Evolutionary conservation across 2,113 vertebrate species (phyloP), one percentile per base, ranked within the genome.

Genomic region (Onychorhynchus coronatus): DNA sequence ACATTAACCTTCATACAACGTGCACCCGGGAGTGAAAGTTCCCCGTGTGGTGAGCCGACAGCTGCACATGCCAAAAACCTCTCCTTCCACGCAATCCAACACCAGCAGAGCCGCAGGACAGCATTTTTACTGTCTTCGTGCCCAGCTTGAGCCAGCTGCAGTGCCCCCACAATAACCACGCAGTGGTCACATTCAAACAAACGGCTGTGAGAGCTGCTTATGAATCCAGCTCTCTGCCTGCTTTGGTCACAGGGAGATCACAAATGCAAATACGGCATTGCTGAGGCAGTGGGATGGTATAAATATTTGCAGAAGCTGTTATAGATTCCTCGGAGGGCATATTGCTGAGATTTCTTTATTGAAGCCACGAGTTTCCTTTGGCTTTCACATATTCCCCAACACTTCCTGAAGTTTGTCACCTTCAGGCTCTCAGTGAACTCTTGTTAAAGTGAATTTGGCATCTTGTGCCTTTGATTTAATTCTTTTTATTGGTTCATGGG

Each of bases 11-110:
- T 98, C 97, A 97, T 85, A 97, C 94, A 87, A 59, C 82, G 98
- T 97, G 97, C 98, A 98, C 68, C 83, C 95, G 97, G 91, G 97
- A 97, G 97, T 96, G 96, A 98, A 97, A 96, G 96, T 47, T 97
- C 98, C 97, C 96, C 92, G 58, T 56, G 97, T 89, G 94, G 91
- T 89, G 95, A 98, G 95, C 97, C 98, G 97, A 97, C 96, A 98
- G 97, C 89, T 85, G 96, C 95, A 91, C 93, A 75, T 97, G 98
- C 97, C 97, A 98, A 98, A 97, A 97, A 90, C 90, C 96, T 96
- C 97, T 97, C 98, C 97, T 98, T 88, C 97, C 97, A 83, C 96
- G 97, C 97, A 97, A 93, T 96, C 98, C 98, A 98, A 88, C 97
- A 96, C 94, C 97, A 95, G 93, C 92, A 98, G 97, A 98, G 94